Conservation (phyloP, 2,113 vertebrate species). For the Cynocephalus volans region DNA sequence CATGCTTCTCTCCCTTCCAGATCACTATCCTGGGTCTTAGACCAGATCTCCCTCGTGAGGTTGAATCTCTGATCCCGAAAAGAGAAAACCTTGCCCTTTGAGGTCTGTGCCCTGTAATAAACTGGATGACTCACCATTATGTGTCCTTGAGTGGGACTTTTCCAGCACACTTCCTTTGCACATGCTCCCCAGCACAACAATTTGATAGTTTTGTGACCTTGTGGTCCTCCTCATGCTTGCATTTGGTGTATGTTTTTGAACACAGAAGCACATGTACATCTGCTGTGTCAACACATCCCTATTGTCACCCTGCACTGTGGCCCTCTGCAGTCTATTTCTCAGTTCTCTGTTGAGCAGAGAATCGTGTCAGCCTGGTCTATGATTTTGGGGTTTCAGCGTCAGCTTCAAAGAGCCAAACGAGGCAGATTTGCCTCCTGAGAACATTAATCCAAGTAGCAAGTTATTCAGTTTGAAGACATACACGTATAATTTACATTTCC, state of each 20-base stretch:
- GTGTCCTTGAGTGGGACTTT: not conserved
- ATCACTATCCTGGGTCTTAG: not conserved
- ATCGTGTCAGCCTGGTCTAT: not conserved
- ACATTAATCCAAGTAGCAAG: conserved; percentile 52
- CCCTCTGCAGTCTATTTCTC: not conserved
- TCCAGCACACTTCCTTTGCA: not conserved
- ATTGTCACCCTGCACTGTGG: rapidly evolving
- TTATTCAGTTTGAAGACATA: conserved; percentile 47
- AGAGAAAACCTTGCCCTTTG: not conserved
- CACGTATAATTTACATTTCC: conserved; percentile 44
- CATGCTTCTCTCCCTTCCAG: not conserved
- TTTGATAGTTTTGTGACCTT: not conserved
- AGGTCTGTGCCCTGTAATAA: not conserved
- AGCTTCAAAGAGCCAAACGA: not conserved
- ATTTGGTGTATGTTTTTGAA: not conserved
- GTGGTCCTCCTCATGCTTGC: not conserved
- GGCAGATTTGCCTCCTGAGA: not conserved
- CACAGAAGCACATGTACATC: rapidly evolving
- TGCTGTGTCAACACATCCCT: not conserved
- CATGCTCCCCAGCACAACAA: not conserved
- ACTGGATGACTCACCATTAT: not conserved
- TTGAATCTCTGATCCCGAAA: not conserved
- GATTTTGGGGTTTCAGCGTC: not conserved
- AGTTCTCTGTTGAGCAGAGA: not conserved
- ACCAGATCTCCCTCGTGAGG: not conserved